Evolutionary conservation across 2,888 invertebrate species (phyloP), one percentile per base, ranked within the genome.

Genomic region (Apodemia hepburni): DNA sequence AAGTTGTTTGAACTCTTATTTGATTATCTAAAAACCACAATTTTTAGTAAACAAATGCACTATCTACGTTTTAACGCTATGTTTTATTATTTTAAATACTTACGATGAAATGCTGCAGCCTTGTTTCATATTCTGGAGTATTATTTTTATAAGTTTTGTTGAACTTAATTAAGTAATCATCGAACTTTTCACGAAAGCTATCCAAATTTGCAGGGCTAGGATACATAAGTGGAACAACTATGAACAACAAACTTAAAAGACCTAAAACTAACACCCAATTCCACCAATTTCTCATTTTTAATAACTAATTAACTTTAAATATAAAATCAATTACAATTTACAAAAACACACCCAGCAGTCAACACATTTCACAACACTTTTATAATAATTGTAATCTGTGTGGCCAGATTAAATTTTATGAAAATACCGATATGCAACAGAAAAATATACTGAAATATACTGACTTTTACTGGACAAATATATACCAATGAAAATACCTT

Each of bases 101-200:
- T 79, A 93, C 93, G 81, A 92, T 81, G 75, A 93, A 94, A 70
- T 91, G 87, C 65, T 86, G 76, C 67, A 92, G 90, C 71, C 93
- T 85, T 7, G 80, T 77, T 58, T 80, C 74, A 70, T 93, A 93
- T 75, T 93, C 93, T 4, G 78, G 80, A 0, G 85, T 79, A 63
- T 82, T 82, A 65, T 79, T 75, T 71, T 77, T 79, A 72, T 94
- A 94, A 70, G 81, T 85, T 85, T 93, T 93, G 73, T 93, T 93
- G 70, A 86, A 93, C 73, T 88, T 84, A 70, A 80, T 68, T 15
- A 93, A 80, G 69, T 93, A 94, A 29, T 87, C 79, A 60, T 91
- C 79, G 69, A 93, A 94, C 72, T 86, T 76, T 15, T 84, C 74
- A 64, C 80, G 76, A 35, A 87, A 68, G 67, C 82, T 73, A 62